Percentiles rank a stretch among this genome's conserved stretches.
Evolutionary conservation across 2,888 invertebrate species (phyloP).

Genomic region (Steromphala cineraria): DNA sequence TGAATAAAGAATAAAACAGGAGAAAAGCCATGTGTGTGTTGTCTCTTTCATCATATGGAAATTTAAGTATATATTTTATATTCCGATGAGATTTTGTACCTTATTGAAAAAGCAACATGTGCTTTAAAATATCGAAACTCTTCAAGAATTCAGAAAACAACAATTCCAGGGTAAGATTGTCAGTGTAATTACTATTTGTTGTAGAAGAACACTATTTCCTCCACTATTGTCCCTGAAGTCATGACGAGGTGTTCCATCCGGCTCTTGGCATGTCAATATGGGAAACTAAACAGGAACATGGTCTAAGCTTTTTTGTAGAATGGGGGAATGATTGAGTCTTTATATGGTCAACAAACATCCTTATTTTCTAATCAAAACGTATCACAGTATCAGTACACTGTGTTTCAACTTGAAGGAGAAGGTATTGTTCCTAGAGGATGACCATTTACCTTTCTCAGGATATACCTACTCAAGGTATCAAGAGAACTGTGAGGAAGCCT

Average conservation of each 20-base stretch:
- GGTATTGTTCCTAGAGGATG: not conserved
- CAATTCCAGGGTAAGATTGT: too few species aligned
- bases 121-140: too few species aligned
- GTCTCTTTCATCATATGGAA: too few species aligned
- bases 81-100: too few species aligned
- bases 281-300: not conserved
- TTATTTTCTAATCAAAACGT: conserved; percentile 1
- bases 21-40: too few species aligned
- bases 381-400: not conserved
- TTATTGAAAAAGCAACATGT: too few species aligned
- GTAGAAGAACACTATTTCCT: too few species aligned
- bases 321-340: not conserved
- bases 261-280: not conserved
- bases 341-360: not conserved
- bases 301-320: not conserved
- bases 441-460: not conserved
- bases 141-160: too few species aligned
- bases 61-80: too few species aligned
- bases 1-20: too few species aligned
- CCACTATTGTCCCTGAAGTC: too few species aligned
- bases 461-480: not conserved
- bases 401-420: not conserved
- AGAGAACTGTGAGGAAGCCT: not conserved
- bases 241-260: not conserved
- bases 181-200: too few species aligned